These are phyloP conservation scores for Irena cyanogastra DNA, from an alignment of 2,113 vertebrate species.

Conservation along the genomic window DNA sequence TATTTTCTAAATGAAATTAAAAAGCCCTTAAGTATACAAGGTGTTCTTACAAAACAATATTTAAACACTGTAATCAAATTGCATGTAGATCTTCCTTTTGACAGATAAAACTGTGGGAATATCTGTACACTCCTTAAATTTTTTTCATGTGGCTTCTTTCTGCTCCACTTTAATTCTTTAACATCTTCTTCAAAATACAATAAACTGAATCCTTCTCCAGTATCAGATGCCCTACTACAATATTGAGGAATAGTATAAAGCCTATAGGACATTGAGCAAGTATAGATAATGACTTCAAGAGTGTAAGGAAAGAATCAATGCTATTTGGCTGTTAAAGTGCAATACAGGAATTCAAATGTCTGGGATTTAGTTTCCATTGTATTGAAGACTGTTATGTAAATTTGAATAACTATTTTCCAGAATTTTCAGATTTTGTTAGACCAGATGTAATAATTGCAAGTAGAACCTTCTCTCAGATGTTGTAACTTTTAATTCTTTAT, in stretches of 20 bases:
- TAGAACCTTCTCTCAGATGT: neutral
- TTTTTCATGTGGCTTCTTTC: neutral
- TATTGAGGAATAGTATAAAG: neutral
- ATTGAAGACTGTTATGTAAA: neutral
- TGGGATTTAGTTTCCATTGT: neutral
- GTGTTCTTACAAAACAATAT: neutral
- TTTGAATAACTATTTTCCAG: neutral
- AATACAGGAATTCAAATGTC: neutral
- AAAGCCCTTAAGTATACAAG: neutral
- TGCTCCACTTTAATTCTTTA: neutral
- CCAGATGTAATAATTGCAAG: neutral
- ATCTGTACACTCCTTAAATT: neutral
- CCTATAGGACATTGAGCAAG: neutral
- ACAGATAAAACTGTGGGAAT: neutral
- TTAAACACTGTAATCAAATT: neutral
- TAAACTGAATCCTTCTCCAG: neutral
- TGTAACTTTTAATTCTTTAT: neutral
- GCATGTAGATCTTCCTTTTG: neutral
- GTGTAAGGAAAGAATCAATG: neutral
- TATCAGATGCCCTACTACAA: neutral
- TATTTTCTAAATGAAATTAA: rapidly evolving
- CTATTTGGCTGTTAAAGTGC: neutral
- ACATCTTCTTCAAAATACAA: neutral
- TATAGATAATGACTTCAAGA: neutral
- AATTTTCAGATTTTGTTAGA: neutral